A percentile compares a stretch with the other conserved stretches of the same genome.
Evolutionary conservation across 2,888 invertebrate species (phyloP).

Genomic region (Zygogramma bicolorata): DNA sequence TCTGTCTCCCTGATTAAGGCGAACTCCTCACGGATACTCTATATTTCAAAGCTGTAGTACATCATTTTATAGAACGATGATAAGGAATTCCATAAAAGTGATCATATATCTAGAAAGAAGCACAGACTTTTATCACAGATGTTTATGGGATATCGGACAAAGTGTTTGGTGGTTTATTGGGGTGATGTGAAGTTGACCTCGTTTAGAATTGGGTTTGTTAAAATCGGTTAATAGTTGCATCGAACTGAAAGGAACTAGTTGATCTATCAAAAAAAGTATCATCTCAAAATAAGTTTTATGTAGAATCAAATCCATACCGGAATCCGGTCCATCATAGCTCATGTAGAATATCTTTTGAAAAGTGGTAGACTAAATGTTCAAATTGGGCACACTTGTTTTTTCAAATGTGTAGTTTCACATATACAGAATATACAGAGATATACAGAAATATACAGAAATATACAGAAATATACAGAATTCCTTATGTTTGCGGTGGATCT

Average conservation of each 20-base stretch:
- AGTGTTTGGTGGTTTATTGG: not conserved
- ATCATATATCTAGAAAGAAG: conserved; percentile 27
- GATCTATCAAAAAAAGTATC: no score
- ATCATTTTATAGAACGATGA: conserved; percentile 8
- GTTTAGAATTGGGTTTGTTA: not conserved
- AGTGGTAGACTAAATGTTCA: no score
- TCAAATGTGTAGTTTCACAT: no score
- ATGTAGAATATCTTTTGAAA: no score
- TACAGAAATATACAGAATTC: no score
- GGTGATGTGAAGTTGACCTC: not conserved
- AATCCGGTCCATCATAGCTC: no score
- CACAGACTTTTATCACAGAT: not conserved
- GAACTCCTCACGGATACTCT: conserved; percentile 4
- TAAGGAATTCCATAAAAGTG: conserved; percentile 31
- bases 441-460: no score
- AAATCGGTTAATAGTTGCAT: not conserved
- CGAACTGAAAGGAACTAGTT: not conserved
- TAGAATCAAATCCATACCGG: no score
- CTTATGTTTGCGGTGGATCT: no score
- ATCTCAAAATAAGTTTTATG: no score
- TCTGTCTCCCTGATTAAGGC: conserved; percentile 18
- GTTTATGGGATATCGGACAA: not conserved
- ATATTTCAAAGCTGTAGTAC: not conserved
- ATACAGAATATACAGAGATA: no score
- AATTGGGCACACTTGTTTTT: no score